Evolutionary conservation across 2,888 invertebrate genomes (phyloP).

Genomic region (Hirtodrosophila cameraria): DNA sequence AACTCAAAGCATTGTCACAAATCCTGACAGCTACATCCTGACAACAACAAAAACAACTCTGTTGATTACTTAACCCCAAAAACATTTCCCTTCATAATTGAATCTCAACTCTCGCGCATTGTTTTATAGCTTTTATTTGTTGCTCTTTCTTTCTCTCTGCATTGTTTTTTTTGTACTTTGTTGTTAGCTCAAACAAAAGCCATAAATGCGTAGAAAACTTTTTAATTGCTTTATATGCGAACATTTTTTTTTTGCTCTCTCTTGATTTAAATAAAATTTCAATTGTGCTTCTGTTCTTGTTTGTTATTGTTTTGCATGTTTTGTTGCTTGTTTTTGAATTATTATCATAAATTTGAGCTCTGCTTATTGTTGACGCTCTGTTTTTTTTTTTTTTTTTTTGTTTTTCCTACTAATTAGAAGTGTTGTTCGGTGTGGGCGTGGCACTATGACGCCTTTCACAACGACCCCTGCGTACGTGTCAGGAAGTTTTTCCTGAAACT

Average conservation of each 20-base stretch:
- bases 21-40: background rate
- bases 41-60: background rate
- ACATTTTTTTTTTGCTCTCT: constrained; percentile 45
- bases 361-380: constrained; percentile 4
- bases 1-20: no score
- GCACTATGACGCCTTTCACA: constrained; percentile 4
- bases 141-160: background rate
- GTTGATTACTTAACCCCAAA: constrained; percentile 52
- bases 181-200: constrained; percentile 48
- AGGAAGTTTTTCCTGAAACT: constrained; percentile 63
- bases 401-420: constrained; percentile 68
- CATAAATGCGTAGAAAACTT: constrained; percentile 73
- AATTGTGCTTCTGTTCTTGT: constrained; percentile 39
- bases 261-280: constrained; percentile 70
- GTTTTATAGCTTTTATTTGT: constrained; percentile 22
- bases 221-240: constrained; percentile 76
- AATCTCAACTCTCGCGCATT: constrained; percentile 43
- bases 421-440: constrained; percentile 49
- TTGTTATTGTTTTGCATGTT: constrained; percentile 27
- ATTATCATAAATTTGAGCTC: constrained; percentile 75
- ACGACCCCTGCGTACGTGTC: constrained; percentile 56
- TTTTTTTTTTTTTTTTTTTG: constrained; percentile 23
- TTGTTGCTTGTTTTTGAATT: constrained; percentile 49
- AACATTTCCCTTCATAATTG: constrained; percentile 45
- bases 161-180: constrained; percentile 24